phyloP scores from a whole-genome alignment of 2,797 vertebrate genomes.

The Sebastolobus altivelis region DNA sequence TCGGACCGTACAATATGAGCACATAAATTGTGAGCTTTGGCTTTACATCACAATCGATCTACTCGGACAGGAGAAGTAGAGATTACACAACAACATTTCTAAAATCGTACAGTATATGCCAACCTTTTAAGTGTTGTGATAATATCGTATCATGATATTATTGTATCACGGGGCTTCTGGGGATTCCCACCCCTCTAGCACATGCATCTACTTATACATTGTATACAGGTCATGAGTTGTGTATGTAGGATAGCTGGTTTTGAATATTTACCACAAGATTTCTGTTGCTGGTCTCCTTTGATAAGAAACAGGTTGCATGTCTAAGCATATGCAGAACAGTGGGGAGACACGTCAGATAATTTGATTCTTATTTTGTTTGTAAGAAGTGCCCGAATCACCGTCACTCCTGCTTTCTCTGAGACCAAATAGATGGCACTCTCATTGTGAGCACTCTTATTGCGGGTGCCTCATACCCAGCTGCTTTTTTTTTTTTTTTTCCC shows the following conservation, averaged over 20 bases:
- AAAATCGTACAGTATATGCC: too few species aligned
- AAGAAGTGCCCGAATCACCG: background rate
- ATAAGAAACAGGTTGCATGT: constrained; percentile 33
- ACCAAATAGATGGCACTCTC: constrained; percentile 40
- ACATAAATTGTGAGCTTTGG: too few species aligned
- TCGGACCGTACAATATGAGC: too few species aligned
- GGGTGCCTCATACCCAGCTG: constrained; percentile 2
- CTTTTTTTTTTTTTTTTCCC: constrained; percentile 10
- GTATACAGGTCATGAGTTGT: background rate
- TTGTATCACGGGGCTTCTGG: too few species aligned
- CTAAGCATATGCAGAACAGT: constrained; percentile 11
- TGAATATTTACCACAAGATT: constrained; percentile 11
- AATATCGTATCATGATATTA: too few species aligned
- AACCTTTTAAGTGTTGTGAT: too few species aligned
- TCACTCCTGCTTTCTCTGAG: constrained; percentile 34
- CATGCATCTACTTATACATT: background rate
- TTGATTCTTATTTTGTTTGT: constrained; percentile 41
- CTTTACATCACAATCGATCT: too few species aligned
- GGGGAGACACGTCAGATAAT: constrained; percentile 24
- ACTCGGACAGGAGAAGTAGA: too few species aligned
- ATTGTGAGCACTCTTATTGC: constrained; percentile 35
- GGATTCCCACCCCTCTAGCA: background rate
- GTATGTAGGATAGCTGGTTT: background rate
- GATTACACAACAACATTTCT: too few species aligned
- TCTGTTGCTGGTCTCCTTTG: constrained; percentile 15